Conservation (phyloP, 2,797 vertebrate genomes). For the Echeneis naucrates region DNA sequence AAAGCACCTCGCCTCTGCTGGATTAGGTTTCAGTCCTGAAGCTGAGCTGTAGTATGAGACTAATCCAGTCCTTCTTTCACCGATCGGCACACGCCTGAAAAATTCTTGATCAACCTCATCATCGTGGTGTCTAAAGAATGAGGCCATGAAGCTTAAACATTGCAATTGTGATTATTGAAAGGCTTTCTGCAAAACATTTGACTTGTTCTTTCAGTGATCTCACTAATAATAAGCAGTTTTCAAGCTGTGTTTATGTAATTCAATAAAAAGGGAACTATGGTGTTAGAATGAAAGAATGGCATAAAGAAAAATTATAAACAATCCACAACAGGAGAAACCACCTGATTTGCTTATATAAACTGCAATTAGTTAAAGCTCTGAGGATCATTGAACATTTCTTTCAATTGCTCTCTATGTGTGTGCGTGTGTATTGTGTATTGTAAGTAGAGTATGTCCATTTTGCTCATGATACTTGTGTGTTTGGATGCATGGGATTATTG, state of each 20-base stretch:
- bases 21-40: slow-evolving; percentile 19
- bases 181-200: no score
- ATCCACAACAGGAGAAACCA: neutral
- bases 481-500: no score
- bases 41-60: neutral
- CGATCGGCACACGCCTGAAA: neutral
- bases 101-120: neutral
- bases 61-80: neutral
- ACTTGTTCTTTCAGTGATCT: no score
- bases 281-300: neutral
- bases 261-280: no score
- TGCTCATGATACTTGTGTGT: no score
- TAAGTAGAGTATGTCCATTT: no score
- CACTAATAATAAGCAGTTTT: no score
- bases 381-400: slow-evolving; percentile 24
- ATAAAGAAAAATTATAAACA: neutral
- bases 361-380: slow-evolving; percentile 2
- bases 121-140: neutral
- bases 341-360: neutral
- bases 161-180: no score
- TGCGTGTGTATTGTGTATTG: neutral
- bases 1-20: slow-evolving; percentile 8
- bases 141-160: no score
- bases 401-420: slow-evolving; percentile 15
- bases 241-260: no score